Evolutionary conservation across 2,113 vertebrate genomes (phyloP), one percentile per base, ranked within the genome.

Genomic region (Plotosus lineatus): DNA sequence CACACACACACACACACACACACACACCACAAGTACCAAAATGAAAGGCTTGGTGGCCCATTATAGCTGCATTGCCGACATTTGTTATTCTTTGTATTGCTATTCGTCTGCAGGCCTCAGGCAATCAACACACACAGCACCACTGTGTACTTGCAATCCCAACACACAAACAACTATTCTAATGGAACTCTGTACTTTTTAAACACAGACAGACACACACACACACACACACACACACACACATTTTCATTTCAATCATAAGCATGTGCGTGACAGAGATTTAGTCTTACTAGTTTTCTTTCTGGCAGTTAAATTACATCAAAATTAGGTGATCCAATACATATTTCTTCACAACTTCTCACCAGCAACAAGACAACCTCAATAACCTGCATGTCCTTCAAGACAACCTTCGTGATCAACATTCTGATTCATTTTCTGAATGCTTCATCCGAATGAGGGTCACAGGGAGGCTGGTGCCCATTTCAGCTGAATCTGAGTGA

Each of bases 1-100:
- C 90, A 91, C 81, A 77, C 66, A 71, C 71, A 84, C 83, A 87
- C 90, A 88, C 90, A 91, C 80, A 78, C 55, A 48, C 50, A 73
- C 48, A 50, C 77, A 68, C 71, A 77, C 75, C 77, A 72, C 50
- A 26, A 90, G 89, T 89, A 90, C 86, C 85, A 83, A 81, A 85
- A 78, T 61, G 73, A 77, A 89, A 86, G 82, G 82, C 85, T 84
- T 88, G 80, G 80, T 65, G 80, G 87, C 83, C 83, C 75, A 66
- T 79, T 78, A 80, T 77, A 87, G 88, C 86, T 86, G 76, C 77
- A 82, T 78, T 86, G 85, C 85, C 79, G 89, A 82, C 75, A 75
- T 86, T 85, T 88, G 81, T 87, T 90, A 85, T 85, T 86, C 68
- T 84, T 82, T 76, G 79, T 84, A 71, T 90, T 82, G 72, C 81